Conservation (phyloP, 1,140 invertebrate genomes). For the Drosophila baimaii region DNA sequence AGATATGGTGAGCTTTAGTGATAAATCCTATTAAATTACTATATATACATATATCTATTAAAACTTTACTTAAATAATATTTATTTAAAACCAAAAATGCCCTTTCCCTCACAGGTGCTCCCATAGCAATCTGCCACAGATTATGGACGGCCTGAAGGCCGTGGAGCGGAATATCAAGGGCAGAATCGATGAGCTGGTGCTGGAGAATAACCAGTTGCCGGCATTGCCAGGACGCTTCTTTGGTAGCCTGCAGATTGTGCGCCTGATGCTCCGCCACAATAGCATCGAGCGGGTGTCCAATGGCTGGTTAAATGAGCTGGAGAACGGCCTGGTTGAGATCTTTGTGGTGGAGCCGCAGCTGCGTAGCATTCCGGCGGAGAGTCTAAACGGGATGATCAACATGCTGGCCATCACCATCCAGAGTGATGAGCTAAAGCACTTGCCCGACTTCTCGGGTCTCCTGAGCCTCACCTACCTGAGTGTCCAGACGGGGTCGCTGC, state of each 20-base stretch:
- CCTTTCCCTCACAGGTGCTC: conserved; percentile 89
- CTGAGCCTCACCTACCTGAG: conserved; percentile 88
- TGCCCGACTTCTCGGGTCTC: conserved; percentile 88
- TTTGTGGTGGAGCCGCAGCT: conserved; percentile 93
- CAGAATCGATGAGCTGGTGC: conserved; percentile 92
- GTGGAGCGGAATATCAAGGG: conserved; percentile 88
- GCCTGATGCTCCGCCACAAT: conserved; percentile 93
- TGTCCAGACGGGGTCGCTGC: conserved; percentile 88
- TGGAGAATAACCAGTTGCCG: conserved; percentile 93
- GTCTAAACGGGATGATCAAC: conserved; percentile 89
- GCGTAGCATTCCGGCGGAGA: conserved; percentile 90
- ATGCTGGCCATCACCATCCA: conserved; percentile 93
- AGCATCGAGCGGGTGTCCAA: conserved; percentile 91
- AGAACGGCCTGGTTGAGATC: conserved; percentile 91
- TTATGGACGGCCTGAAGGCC: conserved; percentile 89
- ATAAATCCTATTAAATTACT: too few relatives aligned
- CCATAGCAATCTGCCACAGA: conserved; percentile 91
- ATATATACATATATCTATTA: not conserved
- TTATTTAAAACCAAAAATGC: too few relatives aligned
- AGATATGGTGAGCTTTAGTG: conserved; percentile 84
- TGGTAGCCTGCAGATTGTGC: conserved; percentile 89
- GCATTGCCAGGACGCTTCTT: conserved; percentile 92
- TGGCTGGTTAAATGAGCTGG: conserved; percentile 91
- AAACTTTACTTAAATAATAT: conserved; percentile 2
- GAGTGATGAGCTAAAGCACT: conserved; percentile 89